Evolutionary conservation across 92 coral and sea anemone genomes (phyloP).

Genomic region (Meandrina meandrites): DNA sequence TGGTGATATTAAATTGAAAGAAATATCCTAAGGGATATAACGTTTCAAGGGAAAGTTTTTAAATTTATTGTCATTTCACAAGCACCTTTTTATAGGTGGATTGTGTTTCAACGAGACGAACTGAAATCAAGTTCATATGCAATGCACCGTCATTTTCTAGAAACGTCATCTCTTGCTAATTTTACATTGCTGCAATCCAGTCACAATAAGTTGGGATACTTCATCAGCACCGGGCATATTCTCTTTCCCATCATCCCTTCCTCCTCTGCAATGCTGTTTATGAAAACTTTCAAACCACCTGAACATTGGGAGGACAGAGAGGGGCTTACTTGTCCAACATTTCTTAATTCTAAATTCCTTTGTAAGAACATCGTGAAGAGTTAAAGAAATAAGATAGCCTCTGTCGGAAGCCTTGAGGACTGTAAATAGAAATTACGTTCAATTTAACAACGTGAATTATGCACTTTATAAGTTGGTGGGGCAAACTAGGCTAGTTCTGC

Average conservation of each 20-base stretch:
- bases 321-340: too few relatives aligned
- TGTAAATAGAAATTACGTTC: neutral
- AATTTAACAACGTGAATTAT: neutral
- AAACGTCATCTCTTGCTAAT: neutral
- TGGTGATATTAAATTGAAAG: neutral
- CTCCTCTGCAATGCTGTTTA: too few relatives aligned
- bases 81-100: slow-evolving; percentile 1
- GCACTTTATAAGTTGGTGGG: neutral
- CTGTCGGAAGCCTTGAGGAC: neutral
- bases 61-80: neutral
- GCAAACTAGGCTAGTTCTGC: neutral
- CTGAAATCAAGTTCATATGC: neutral
- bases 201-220: too few relatives aligned
- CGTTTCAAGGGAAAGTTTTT: neutral
- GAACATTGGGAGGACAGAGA: too few relatives aligned
- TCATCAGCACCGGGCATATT: too few relatives aligned
- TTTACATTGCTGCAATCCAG: neutral
- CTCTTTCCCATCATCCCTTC: too few relatives aligned
- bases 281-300: too few relatives aligned
- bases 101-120: neutral
- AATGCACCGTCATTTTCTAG: neutral
- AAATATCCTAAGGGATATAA: neutral
- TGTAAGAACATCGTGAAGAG: too few relatives aligned
- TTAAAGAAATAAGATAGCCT: too few relatives aligned
- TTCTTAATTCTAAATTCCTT: too few relatives aligned